Evolutionary conservation across 2,888 invertebrate genomes (phyloP).

Genomic region (Drosophila subsilvestris): DNA sequence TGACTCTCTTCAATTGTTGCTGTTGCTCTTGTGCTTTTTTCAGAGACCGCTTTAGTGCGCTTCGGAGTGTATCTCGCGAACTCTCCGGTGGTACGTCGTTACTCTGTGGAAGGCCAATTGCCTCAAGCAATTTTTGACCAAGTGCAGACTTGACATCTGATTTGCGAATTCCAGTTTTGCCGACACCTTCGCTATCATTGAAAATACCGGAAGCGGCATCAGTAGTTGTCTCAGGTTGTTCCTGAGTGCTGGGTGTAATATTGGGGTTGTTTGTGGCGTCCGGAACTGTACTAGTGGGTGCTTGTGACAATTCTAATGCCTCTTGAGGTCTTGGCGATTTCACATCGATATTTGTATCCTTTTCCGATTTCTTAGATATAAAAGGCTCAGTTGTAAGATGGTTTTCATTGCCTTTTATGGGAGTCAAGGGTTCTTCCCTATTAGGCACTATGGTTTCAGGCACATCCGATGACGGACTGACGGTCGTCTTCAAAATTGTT

Average conservation of each 20-base stretch:
- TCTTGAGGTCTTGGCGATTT: slow-evolving; percentile 6
- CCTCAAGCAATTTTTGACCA: slow-evolving; percentile 79
- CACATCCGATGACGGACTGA: slow-evolving; percentile 56
- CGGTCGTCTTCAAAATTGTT: slow-evolving; percentile 74
- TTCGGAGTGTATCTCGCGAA: slow-evolving; percentile 70
- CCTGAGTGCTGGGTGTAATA: slow-evolving; percentile 8
- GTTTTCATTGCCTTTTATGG: slow-evolving; percentile 6
- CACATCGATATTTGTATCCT: background rate
- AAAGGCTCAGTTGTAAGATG: background rate
- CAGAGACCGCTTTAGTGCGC: slow-evolving; percentile 77
- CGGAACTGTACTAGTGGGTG: slow-evolving; percentile 51
- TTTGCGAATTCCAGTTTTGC: slow-evolving; percentile 47
- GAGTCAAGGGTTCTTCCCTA: slow-evolving; percentile 11
- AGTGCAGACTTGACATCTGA: slow-evolving; percentile 65
- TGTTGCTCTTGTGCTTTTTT: slow-evolving; percentile 80
- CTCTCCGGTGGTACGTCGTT: slow-evolving; percentile 53
- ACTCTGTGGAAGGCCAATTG: slow-evolving; percentile 75
- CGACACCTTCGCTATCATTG: slow-evolving; percentile 6
- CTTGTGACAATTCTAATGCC: slow-evolving; percentile 37
- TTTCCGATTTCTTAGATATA: slow-evolving; percentile 1
- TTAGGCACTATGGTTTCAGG: slow-evolving; percentile 10
- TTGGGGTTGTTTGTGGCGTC: slow-evolving; percentile 21
- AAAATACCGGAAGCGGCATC: slow-evolving; percentile 11
- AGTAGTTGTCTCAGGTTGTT: background rate
- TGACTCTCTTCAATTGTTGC: slow-evolving; percentile 69